Percentiles rank a stretch among this genome's conserved stretches.
Evolutionary conservation across 1,140 invertebrate species (phyloP).

Genomic region (Elymnias hypermnestra): DNA sequence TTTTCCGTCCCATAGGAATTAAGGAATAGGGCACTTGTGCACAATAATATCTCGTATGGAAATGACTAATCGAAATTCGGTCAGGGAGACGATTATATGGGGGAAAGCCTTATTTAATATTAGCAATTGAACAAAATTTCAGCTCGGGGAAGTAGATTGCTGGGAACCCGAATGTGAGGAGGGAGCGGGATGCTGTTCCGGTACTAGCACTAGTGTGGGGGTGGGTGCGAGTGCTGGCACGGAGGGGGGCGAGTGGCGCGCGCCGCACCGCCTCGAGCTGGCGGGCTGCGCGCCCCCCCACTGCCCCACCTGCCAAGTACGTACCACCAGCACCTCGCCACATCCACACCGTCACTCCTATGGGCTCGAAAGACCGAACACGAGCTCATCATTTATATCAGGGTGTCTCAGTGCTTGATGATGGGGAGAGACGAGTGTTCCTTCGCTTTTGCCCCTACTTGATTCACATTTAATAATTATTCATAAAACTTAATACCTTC

Average conservation of each 20-base stretch:
- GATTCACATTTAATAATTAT: too few species aligned
- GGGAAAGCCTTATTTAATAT: too few species aligned
- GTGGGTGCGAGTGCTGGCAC: conserved; percentile 75
- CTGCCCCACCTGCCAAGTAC: conserved; percentile 57
- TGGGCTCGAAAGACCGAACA: neutral
- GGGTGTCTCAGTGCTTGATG: too few species aligned
- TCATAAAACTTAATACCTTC: too few species aligned
- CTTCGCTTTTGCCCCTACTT: too few species aligned
- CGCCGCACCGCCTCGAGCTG: conserved; percentile 78
- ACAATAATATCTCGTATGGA: too few species aligned
- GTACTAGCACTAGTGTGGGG: conserved; percentile 85
- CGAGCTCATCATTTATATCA: neutral
- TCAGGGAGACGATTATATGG: too few species aligned
- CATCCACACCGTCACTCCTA: conserved; percentile 1
- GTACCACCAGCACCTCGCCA: conserved; percentile 8
- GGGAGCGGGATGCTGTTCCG: conserved; percentile 79
- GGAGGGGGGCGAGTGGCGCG: conserved; percentile 68
- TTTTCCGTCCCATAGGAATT: too few species aligned
- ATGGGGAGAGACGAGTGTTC: too few species aligned
- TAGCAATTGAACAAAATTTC: conserved; percentile 24
- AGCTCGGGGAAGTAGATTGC: conserved; percentile 92
- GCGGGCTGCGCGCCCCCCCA: conserved; percentile 59
- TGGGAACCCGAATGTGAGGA: conserved; percentile 91
- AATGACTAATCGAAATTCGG: too few species aligned
- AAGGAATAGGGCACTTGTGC: too few species aligned